Evolutionary conservation across 1,140 invertebrate genomes (phyloP), one percentile per base, ranked within the genome.

Genomic region (Oryzaephilus surinamensis): DNA sequence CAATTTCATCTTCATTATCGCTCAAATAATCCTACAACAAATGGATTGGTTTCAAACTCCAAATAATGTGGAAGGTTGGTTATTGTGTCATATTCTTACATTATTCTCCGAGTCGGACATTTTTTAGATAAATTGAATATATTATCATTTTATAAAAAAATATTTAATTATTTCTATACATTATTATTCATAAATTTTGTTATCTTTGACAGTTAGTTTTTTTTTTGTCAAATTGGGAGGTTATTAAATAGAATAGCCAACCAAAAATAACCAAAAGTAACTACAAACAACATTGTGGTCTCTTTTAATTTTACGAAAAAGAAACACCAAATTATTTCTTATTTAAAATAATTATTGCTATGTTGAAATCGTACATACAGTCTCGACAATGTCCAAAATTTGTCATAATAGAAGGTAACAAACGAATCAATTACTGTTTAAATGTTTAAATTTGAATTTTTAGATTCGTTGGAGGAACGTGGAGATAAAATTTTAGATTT

Each of bases 1-100:
- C 92, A 41, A 83, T 73, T 58, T 95, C 84, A 44, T 77, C 69
- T 41, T 72, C 71, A 19, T 63, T 63, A 51, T 70, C 65, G 52
- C 67, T 65, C 15, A 40, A 50, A 15, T 60, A 55, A 58, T 62
- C 34, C 11, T 52, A 51, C 2, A 30, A 34, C n/a, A 29, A 17
- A 34, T 31, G 31, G 17, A 37, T 33, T 24, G 24, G 19, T 30
- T 38, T 40, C 1, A 7, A 23, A 19, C 6, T 10, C 19, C 12
- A 38, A 38, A 24, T 38, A 5, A 18, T 28, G 17, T 18, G 17
- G 37, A 41, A 18, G 28, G 17, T 2, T 38, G 11, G 11, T 44
- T 8, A 21, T 28, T 14, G 3, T 3, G 11, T 35, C 3, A 16
- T 23, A 8, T 32, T 48, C 48, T 48, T 46, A 53, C 51, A 24